Percentiles rank a stretch among this genome's conserved stretches.
These are phyloP conservation scores for Pachyuromys duprasi DNA, from an alignment of 2,797 vertebrate species.

Conservation along the genomic window DNA sequence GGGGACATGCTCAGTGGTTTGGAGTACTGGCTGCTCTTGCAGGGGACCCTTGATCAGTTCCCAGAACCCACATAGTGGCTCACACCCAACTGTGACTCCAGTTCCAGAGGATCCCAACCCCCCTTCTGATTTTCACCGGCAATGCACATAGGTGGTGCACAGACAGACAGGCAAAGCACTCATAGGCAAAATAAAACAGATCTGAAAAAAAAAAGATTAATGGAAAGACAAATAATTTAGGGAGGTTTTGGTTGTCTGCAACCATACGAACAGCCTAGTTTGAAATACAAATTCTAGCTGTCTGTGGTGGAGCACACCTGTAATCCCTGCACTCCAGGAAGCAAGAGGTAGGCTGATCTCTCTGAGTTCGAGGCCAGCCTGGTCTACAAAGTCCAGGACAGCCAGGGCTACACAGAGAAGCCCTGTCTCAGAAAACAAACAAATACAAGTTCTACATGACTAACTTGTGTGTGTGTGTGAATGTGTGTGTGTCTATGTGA, in stretches of 20 bases:
- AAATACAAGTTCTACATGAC: neutral
- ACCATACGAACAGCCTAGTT: neutral
- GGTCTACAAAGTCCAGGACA: too few species aligned
- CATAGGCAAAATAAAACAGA: neutral
- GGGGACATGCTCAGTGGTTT: neutral
- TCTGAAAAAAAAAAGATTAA: neutral
- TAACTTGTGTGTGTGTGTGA: neutral
- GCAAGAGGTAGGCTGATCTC: too few species aligned
- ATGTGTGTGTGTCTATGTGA: neutral
- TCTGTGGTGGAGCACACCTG: too few species aligned
- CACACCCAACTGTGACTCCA: neutral
- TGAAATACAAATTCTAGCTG: neutral
- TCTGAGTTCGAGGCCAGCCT: too few species aligned
- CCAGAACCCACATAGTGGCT: neutral
- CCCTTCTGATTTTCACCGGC: neutral
- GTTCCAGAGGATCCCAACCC: neutral
- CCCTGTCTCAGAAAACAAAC: too few species aligned
- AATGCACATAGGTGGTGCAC: neutral
- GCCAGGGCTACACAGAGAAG: too few species aligned
- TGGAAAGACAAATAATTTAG: neutral
- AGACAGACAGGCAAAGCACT: neutral
- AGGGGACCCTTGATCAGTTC: neutral
- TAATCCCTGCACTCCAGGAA: too few species aligned
- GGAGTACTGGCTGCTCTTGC: neutral
- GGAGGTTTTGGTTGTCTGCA: neutral